Evolutionary conservation across 2,797 vertebrate genomes (phyloP), one percentile per base, ranked within the genome.

Genomic region (Manis pentadactyla): DNA sequence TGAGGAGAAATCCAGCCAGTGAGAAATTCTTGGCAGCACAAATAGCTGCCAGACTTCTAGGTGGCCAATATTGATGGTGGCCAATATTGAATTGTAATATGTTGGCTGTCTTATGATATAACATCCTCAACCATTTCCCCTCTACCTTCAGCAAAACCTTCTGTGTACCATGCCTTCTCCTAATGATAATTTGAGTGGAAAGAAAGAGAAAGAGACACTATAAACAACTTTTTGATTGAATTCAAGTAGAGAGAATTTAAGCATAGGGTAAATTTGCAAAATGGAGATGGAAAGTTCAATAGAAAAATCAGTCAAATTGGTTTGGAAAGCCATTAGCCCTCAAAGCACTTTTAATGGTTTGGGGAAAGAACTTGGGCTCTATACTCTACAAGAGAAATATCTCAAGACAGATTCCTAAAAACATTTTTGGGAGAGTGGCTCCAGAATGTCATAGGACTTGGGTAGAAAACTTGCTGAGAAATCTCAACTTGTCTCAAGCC

Each of bases 391-490:
- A 27, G 5, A 87, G 25, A 79, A 18, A 29, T 0, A 34, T 9
- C 57, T 95, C 73, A 1, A 42, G 51, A 51, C 11, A 21, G 31
- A 51, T 66, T 82, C 61, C 37, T 53, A 11, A 46, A 88, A 64
- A 7, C 18, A 1, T 1, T 11, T 4, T 2, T 8, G n/a, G 34
- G 3, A 64, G 10, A 25, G 12, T n/a, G 12, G 13, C 13, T 53
- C 10, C 3, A 19, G 31, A 42, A 15, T 17, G 2, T 2, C 39
- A 2, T 4, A 11, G 25, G 34, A 49, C 29, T 25, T n/a, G n/a
- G 23, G 9, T 4, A n/a, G 25, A n/a, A 9, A 19, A 17, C 18
- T 37, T 37, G 2, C 57, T 37, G 66, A 79, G 51, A 29, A 34
- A 57, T 63, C 27, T 31, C 29, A 27, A 5, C 57, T 27, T 15